Conservation (phyloP, 2,113 vertebrate species). For the Microcebus griseorufus region DNA sequence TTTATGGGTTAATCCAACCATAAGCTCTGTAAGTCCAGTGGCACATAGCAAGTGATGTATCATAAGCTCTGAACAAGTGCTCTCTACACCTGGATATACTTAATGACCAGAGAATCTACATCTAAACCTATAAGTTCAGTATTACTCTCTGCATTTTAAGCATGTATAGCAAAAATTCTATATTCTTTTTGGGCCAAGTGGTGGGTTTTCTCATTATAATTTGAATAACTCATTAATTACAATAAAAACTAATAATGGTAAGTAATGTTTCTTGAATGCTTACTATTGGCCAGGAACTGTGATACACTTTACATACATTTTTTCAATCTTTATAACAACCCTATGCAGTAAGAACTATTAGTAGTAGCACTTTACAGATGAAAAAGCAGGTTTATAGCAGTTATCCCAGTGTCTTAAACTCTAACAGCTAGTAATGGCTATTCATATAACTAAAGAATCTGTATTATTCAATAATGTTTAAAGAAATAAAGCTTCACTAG, state of each 20-base stretch:
- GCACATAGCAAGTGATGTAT: too few relatives aligned
- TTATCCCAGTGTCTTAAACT: not conserved
- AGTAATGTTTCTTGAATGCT: not conserved
- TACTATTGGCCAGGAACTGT: not conserved
- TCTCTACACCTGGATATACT: too few relatives aligned
- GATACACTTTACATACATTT: not conserved
- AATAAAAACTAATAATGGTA: conserved; percentile 17
- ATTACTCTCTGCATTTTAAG: too few relatives aligned
- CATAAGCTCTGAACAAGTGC: too few relatives aligned
- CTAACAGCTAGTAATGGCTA: not conserved
- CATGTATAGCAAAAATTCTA: too few relatives aligned
- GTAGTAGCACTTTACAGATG: not conserved
- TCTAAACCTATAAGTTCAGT: too few relatives aligned
- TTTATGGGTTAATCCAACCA: too few relatives aligned
- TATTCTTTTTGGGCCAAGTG: too few relatives aligned
- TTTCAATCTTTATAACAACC: not conserved
- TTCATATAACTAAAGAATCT: conserved; percentile 17
- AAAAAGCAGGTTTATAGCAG: conserved; percentile 14
- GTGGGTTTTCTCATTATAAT: not conserved
- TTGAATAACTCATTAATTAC: conserved; percentile 2
- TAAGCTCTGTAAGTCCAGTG: too few relatives aligned
- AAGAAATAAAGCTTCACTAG: not conserved
- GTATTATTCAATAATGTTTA: not conserved
- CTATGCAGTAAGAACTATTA: not conserved
- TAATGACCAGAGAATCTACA: too few relatives aligned